Base-by-base conservation (phyloP, 2,113 vertebrate genomes). In the Colius striatus region DNA sequence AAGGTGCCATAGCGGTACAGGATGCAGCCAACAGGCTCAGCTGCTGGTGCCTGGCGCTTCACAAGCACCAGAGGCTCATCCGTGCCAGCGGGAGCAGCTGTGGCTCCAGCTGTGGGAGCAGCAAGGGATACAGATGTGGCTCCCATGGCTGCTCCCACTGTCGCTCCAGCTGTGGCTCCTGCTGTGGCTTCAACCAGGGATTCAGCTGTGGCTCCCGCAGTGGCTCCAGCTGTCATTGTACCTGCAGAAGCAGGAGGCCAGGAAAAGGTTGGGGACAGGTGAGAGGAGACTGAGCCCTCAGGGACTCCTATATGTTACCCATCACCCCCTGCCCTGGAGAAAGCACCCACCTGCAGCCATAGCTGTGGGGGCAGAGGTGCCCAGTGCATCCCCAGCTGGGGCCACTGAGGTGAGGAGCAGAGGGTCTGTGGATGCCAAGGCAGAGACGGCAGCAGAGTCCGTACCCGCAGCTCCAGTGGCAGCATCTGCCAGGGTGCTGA, bases 1-100 rank as follows among this genome's bases (percentile, higher is more conserved):
- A 98, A 98, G 82, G 98, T 99, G 94, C 99, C 99, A 3, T 99
- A 99, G 92, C 99, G 98, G 97, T 99, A 99, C 22, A 99, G 95
- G 67, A 98, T 86, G 81, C 99, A 99, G 48, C 98, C 93, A 58
- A 97, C 93, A 11, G 98, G 97, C 3, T 41, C 72, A 0, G 17
- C 66, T 0, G 5, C 66, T 1, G 62, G 87, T 2, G 96, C 98
- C 89, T 99, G 99, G 87, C 99, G 98, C 94, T 99, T 99, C 55
- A 97, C 98, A 96, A 99, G 94, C 26, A 97, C 76, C 30, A 99
- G 84, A 2, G 97, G 74, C 53, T 95, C 97, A 11, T 97, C 97
- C 17, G 78, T 20, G 32, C 43, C 5, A 5, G 87, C 65, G 0
- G 45, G 58, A 26, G 63, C 16, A 41, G 38, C 38, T 12, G 38